A percentile compares a stretch with the other conserved stretches of the same genome.
These are phyloP conservation scores for Spea multiplicata DNA, from an alignment of 2,113 vertebrate genomes.

Conservation along the genomic window DNA sequence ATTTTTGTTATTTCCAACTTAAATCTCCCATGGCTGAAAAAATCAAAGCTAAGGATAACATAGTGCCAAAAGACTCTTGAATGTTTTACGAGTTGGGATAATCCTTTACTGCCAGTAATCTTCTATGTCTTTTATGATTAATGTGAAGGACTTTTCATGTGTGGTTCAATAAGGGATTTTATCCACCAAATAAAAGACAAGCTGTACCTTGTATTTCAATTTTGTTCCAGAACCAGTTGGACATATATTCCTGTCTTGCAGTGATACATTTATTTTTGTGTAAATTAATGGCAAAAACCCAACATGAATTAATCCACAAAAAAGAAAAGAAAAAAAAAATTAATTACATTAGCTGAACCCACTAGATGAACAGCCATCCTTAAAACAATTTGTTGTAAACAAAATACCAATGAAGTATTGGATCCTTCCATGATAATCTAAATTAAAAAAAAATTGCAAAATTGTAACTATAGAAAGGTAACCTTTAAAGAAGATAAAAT, in stretches of 20 bases:
- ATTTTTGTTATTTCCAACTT: conserved; percentile 25
- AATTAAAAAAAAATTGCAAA: too few relatives aligned
- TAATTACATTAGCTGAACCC: too few relatives aligned
- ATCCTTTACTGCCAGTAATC: conserved; percentile 48
- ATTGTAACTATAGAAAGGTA: too few relatives aligned
- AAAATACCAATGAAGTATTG: too few relatives aligned
- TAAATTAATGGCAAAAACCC: conserved; percentile 19
- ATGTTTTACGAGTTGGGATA: conserved; percentile 46
- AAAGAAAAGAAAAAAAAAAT: too few relatives aligned
- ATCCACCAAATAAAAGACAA: conserved; percentile 42
- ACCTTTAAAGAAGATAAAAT: too few relatives aligned
- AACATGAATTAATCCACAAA: conserved; percentile 25
- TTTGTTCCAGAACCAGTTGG: conserved; percentile 30
- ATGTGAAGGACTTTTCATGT: conserved; percentile 44
- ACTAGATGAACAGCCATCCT: too few relatives aligned
- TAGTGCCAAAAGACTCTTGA: conserved; percentile 37
- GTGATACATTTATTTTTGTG: conserved; percentile 38
- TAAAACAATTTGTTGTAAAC: too few relatives aligned
- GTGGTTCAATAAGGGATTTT: conserved; percentile 45
- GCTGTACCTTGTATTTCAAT: conserved; percentile 38
- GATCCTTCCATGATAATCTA: too few relatives aligned
- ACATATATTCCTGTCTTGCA: conserved; percentile 33
- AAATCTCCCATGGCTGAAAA: conserved; percentile 36
- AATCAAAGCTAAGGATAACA: conserved; percentile 44
- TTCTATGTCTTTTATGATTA: conserved; percentile 45